Conservation (phyloP, 2,888 invertebrate genomes). For the Apodemia duryi region DNA sequence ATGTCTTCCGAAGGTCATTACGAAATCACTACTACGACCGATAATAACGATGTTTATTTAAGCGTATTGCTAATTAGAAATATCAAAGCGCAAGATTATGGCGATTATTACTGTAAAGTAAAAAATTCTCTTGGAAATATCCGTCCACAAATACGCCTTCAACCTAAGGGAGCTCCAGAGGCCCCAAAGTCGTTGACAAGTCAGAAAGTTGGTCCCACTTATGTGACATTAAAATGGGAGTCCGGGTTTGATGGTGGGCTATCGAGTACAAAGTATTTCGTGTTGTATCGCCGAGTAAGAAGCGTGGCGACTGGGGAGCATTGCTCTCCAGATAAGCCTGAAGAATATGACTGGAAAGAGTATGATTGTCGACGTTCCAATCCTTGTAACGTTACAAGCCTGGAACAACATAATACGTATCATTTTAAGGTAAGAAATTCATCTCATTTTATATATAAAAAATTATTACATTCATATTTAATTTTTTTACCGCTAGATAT, state of each 20-base stretch:
- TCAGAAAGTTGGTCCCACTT: slow-evolving; percentile 87
- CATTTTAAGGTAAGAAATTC: slow-evolving; percentile 85
- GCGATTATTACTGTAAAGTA: slow-evolving; percentile 94
- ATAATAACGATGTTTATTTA: slow-evolving; percentile 91
- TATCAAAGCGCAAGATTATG: slow-evolving; percentile 91
- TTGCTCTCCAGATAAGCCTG: slow-evolving; percentile 51
- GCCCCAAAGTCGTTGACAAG: slow-evolving; percentile 86
- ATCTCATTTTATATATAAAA: no score
- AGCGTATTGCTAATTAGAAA: slow-evolving; percentile 86
- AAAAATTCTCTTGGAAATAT: slow-evolving; percentile 89
- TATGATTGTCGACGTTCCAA: slow-evolving; percentile 91
- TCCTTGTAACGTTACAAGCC: slow-evolving; percentile 91
- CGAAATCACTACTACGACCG: slow-evolving; percentile 88
- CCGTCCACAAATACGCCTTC: slow-evolving; percentile 86
- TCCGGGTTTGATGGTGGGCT: slow-evolving; percentile 95
- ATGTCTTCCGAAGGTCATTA: slow-evolving; percentile 92
- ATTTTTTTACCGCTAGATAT: no score
- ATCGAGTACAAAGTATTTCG: slow-evolving; percentile 91
- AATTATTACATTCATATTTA: no score
- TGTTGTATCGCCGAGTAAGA: slow-evolving; percentile 87
- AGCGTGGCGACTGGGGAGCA: slow-evolving; percentile 58
- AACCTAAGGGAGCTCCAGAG: slow-evolving; percentile 93
- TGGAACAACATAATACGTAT: slow-evolving; percentile 93
- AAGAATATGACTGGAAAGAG: slow-evolving; percentile 87
- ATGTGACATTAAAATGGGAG: slow-evolving; percentile 90